Conservation (phyloP, 1,140 invertebrate genomes). For the Rhagoletis zephyria region DNA sequence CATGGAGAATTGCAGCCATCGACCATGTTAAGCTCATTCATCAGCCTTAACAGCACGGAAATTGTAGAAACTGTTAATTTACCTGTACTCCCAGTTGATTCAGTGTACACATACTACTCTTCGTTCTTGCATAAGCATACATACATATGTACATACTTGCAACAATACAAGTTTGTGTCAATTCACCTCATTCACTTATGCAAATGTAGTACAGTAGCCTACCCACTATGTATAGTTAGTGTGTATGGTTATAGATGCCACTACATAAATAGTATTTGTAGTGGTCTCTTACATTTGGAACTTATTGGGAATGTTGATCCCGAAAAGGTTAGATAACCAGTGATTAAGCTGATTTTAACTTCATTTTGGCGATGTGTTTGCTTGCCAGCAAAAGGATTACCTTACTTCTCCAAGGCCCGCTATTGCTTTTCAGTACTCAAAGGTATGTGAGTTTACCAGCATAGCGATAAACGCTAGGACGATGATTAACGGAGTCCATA, state of each 20-base stretch:
- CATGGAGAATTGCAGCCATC: background rate
- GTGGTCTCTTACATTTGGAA: too few relatives aligned
- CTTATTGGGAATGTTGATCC: background rate
- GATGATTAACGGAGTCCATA: too few relatives aligned
- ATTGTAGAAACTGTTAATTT: slow-evolving; percentile 48
- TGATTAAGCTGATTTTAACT: too few relatives aligned
- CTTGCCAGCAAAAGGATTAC: too few relatives aligned
- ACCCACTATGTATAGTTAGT: background rate
- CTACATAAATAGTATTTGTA: too few relatives aligned
- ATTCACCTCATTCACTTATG: slow-evolving; percentile 16
- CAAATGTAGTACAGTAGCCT: background rate
- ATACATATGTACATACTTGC: background rate
- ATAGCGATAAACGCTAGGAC: too few relatives aligned
- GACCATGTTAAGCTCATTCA: slow-evolving; percentile 38
- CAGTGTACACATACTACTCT: background rate
- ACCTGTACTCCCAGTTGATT: slow-evolving; percentile 40
- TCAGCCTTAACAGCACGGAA: slow-evolving; percentile 21
- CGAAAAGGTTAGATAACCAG: background rate
- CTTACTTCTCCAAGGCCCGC: too few relatives aligned
- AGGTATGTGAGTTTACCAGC: too few relatives aligned
- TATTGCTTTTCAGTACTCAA: too few relatives aligned
- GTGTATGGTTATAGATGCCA: background rate
- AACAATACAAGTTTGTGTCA: background rate
- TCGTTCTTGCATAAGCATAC: background rate
- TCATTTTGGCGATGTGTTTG: too few relatives aligned